Base-by-base conservation (phyloP, 2,797 vertebrate genomes). In the Uromys caudimaculatus region DNA sequence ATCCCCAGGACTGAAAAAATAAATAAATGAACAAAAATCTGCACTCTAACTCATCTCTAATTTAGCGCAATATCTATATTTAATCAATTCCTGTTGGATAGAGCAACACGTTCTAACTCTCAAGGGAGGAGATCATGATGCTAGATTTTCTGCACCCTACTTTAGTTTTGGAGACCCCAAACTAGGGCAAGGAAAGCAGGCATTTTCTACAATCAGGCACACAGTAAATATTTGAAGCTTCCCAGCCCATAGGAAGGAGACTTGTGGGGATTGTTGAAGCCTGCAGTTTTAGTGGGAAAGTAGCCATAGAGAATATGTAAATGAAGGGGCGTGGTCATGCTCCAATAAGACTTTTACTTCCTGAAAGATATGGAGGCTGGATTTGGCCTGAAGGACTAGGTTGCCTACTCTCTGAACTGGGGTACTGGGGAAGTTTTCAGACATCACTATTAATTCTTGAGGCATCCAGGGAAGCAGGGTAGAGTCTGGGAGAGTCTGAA, bases 31-130 rank as follows among this genome's bases (percentile, higher is more conserved):
- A 73, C 79, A 58, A 71, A 86, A 95, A 82, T 95, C 90, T 56
- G 12, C 14, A 88, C 44, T 93, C 88, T 76, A 90, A 84, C 82
- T 50, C 77, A 93, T 85, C 67, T 44, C 69, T 91, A 89, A 96
- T 87, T 91, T 92, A 95, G 78, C n/a, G 82, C 76, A 93, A 35
- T 89, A 94, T 73, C 76, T 94, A 95, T 82, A 93, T 86, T 95
- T 94, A 94, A 95, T 75, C 92, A 87, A 85, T 94, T 97, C 95
- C 77, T 95, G 69, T 91, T 97, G 90, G 62, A 52, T 90, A 89
- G 1, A 69, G 87, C 8, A 62, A 93, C 76, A 87, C 75, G 75
- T 86, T 91, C 16, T 58, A 79, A 35, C 16, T 92, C 95, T 97
- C 86, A 89, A 95, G 60, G 94, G 92, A 96, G 92, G 71, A 50